phyloP scores from a whole-genome alignment of 2,113 vertebrate species.

The Ceyx margarethae region DNA sequence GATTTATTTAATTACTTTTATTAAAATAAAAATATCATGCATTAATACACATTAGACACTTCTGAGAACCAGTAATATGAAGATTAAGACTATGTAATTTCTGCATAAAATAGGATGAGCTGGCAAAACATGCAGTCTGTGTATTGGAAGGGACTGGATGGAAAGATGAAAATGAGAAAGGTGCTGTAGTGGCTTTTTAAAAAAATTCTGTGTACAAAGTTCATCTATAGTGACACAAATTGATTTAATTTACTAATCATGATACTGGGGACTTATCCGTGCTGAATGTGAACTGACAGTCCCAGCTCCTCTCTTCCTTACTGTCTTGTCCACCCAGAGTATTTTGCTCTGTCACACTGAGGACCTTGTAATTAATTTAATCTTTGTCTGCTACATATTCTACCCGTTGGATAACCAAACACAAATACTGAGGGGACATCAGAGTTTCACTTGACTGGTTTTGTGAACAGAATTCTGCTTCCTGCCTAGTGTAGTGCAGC shows the following conservation, averaged over 20 bases:
- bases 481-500: neutral
- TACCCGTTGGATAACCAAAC: neutral
- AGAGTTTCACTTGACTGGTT: neutral
- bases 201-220: neutral
- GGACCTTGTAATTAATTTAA: neutral
- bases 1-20: conserved; percentile 58
- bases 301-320: neutral
- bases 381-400: neutral
- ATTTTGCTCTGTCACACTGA: neutral
- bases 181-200: conserved; percentile 30
- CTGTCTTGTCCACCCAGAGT: neutral
- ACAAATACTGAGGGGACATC: neutral
- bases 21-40: conserved; percentile 72
- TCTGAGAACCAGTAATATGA: conserved; percentile 56
- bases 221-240: neutral
- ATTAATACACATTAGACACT: conserved; percentile 52
- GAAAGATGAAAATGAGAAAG: conserved; percentile 30
- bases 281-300: neutral
- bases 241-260: neutral
- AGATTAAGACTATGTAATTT: conserved; percentile 48
- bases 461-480: neutral
- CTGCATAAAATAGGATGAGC: conserved; percentile 41
- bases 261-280: conserved; percentile 1
- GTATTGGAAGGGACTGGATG: neutral
- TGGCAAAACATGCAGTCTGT: conserved; percentile 29